Base-by-base conservation (phyloP, 2,113 vertebrate genomes). In the Columba livia region DNA sequence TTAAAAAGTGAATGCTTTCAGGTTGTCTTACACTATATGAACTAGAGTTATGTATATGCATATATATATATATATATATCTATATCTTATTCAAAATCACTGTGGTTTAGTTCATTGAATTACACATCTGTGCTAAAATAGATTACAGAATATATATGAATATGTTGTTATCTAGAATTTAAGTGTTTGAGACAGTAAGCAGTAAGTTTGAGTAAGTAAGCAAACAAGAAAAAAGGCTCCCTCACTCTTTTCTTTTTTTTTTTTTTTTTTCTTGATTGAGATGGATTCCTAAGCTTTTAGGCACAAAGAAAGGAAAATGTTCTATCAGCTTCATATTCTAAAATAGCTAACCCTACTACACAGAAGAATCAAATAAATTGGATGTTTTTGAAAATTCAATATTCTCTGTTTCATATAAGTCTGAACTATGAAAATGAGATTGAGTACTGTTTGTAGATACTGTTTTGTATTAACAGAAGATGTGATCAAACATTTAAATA, bases 401-500 rank as follows among this genome's bases (percentile, higher is more conserved):
- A 93, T 80, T 95, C 21, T 88, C 32, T 50, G 65, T 82, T 96
- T 96, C 85, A 54, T 80, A 79, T 79, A 78, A 94, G 79, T 79
- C 72, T 94, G 60, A 96, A 96, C 65, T 85, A 34, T 74, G 77
- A 70, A 57, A 94, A 93, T 74, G 57, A 85, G 26, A 50, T 36
- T 29, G 53, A 36, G 31, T 40, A 82, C 58, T 88, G 64, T 85
- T 95, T 54, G 34, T 82, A 90, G 86, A 84, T 92, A 71, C 34
- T 85, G 56, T 85, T 92, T 94, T 94, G 36, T 84, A 74, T 90
- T 93, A 93, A 74, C 90, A 95, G 93, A 89, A 85, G 14, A 44
- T 53, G 58, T 9, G 13, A 80, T 94, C 64, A 95, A 94, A 88
- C 14, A 94, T 79, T 86, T 95, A 79, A 74, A 54, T 58, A 82